Percentiles rank a stretch among this genome's conserved stretches.
Evolutionary conservation across 1,140 invertebrate species (phyloP).

Genomic region (Temnothorax nylanderi): DNA sequence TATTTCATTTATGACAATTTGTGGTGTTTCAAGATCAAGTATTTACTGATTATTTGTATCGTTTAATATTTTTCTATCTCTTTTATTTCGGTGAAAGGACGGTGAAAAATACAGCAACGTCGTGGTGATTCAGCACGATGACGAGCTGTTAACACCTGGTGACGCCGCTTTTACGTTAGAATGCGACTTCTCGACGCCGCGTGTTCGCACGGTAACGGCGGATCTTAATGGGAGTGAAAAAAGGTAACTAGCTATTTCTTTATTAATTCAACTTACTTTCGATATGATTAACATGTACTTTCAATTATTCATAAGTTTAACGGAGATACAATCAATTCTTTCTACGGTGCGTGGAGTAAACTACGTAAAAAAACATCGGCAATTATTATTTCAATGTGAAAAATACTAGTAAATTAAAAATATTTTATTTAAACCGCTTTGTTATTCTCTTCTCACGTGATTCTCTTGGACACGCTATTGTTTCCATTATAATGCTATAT

Average conservation of each 20-base stretch:
- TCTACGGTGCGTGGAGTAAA: not conserved
- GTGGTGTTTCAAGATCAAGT: not conserved
- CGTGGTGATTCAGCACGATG: conserved; percentile 88
- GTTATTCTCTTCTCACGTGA: not conserved
- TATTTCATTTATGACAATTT: not conserved
- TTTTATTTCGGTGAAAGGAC: conserved; percentile 75
- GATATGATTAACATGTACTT: not conserved
- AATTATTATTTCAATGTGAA: conserved; percentile 9
- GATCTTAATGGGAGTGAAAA: conserved; percentile 82
- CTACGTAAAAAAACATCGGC: not conserved
- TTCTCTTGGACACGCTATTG: not conserved
- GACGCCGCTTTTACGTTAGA: conserved; percentile 88
- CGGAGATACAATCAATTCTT: conserved; percentile 16
- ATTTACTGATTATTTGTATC: not conserved
- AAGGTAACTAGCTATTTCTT: conserved; percentile 74
- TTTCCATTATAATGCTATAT: not conserved
- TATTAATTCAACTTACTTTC: conserved; percentile 28
- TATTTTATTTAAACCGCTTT: conserved; percentile 1
- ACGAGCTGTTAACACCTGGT: conserved; percentile 88
- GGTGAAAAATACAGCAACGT: conserved; percentile 86
- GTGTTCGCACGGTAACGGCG: conserved; percentile 85
- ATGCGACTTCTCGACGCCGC: conserved; percentile 87
- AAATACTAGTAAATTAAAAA: not conserved
- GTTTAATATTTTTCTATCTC: not conserved
- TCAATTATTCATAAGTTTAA: conserved; percentile 44